These are phyloP conservation scores for Chloropsis cyanopogon DNA, from an alignment of 2,113 vertebrate genomes.

Conservation along the genomic window DNA sequence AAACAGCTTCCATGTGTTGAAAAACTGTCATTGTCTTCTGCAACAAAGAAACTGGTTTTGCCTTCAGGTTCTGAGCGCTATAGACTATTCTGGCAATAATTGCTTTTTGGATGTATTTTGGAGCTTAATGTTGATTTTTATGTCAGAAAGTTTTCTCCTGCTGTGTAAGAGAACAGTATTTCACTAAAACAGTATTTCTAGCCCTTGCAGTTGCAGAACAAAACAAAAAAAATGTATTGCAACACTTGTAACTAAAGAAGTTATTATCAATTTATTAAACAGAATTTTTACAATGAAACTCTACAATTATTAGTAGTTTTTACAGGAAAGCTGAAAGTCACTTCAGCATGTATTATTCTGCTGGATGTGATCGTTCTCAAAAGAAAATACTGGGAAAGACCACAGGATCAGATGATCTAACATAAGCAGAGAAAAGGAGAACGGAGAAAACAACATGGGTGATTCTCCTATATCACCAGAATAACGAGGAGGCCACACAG, in stretches of 20 bases:
- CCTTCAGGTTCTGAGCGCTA: background rate
- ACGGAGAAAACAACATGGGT: background rate
- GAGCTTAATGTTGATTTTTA: background rate
- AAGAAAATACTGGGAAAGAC: background rate
- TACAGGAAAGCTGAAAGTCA: background rate
- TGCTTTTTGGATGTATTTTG: background rate
- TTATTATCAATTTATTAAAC: background rate
- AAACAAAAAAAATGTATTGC: background rate
- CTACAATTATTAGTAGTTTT: background rate
- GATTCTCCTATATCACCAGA: background rate
- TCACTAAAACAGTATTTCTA: background rate
- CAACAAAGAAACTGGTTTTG: constrained; percentile 7
- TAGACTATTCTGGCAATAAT: background rate
- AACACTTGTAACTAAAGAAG: background rate
- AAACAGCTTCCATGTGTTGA: background rate
- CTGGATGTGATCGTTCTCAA: background rate
- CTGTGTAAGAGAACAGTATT: background rate
- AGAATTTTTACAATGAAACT: background rate
- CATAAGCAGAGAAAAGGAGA: background rate
- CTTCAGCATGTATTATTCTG: background rate
- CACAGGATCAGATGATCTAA: background rate
- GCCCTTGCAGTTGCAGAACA: background rate
- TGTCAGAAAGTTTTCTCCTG: background rate
- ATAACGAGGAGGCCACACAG: background rate
- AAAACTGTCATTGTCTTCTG: constrained; percentile 10